Evolutionary conservation across 2,888 invertebrate genomes (phyloP).

Genomic region (Drosophila bunnanda): DNA sequence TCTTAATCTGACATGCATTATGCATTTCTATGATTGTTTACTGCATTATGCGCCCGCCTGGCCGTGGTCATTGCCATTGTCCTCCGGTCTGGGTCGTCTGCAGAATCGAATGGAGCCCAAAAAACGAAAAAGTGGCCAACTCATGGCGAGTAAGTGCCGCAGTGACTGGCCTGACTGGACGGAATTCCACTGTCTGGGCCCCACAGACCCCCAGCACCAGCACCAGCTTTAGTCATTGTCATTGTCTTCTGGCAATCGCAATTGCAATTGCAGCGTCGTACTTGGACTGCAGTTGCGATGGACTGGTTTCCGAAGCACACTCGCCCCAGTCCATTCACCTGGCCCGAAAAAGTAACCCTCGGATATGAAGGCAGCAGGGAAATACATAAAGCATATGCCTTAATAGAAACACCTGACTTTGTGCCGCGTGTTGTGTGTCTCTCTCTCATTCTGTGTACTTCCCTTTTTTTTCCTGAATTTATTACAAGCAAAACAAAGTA

Average conservation of each 20-base stretch:
- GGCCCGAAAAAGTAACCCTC: slow-evolving; percentile 65
- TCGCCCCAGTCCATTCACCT: slow-evolving; percentile 70
- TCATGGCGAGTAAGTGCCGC: slow-evolving; percentile 66
- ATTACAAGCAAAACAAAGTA: slow-evolving; percentile 47
- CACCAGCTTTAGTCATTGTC: slow-evolving; percentile 53
- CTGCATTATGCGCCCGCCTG: slow-evolving; percentile 41
- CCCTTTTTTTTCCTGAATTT: slow-evolving; percentile 51
- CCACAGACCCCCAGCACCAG: slow-evolving; percentile 23
- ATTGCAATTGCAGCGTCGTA: slow-evolving; percentile 28
- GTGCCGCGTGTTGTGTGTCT: slow-evolving; percentile 40
- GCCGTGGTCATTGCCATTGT: slow-evolving; percentile 56
- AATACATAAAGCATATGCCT: slow-evolving; percentile 41
- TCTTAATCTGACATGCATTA: slow-evolving; percentile 74
- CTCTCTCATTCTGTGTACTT: slow-evolving; percentile 15
- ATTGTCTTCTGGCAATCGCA: slow-evolving; percentile 63
- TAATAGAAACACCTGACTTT: slow-evolving; percentile 63
- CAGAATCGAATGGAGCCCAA: slow-evolving; percentile 20
- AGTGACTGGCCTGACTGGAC: slow-evolving; percentile 72
- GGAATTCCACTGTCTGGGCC: slow-evolving; percentile 48
- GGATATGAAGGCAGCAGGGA: slow-evolving; percentile 22
- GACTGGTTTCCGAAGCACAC: slow-evolving; percentile 35
- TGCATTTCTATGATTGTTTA: slow-evolving; percentile 72
- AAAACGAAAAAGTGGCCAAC: slow-evolving; percentile 55
- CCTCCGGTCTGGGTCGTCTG: not conserved
- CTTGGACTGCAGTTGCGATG: slow-evolving; percentile 31